Conservation (phyloP, 1,140 invertebrate genomes). For the Scaptomyza montana region DNA sequence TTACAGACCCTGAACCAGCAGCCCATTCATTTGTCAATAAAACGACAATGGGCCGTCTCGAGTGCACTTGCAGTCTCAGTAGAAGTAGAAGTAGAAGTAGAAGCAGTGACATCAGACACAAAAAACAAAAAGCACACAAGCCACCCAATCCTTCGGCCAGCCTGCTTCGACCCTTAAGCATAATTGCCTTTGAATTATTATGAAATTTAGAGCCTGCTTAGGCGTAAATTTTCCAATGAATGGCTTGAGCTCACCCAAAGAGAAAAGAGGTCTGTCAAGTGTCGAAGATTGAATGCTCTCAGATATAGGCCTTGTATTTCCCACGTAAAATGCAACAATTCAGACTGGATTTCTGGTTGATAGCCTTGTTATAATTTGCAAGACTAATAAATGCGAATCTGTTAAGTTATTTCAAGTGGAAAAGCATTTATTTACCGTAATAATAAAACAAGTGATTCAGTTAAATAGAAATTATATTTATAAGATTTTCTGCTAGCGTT, state of each 20-base stretch:
- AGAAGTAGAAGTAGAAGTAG: too few species aligned
- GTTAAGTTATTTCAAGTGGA: too few species aligned
- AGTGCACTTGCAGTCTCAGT: constrained; percentile 20
- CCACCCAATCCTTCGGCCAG: background rate
- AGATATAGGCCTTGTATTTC: background rate
- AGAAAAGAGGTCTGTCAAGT: background rate
- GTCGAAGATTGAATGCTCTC: background rate
- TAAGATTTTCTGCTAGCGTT: too few species aligned
- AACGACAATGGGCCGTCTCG: constrained; percentile 55
- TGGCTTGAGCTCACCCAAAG: background rate
- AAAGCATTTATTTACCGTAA: too few species aligned
- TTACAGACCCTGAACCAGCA: constrained; percentile 42
- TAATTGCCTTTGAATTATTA: constrained; percentile 66
- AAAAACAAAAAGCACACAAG: constrained; percentile 10
- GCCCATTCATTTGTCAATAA: constrained; percentile 79
- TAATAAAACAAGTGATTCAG: too few species aligned
- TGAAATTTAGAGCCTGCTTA: constrained; percentile 22
- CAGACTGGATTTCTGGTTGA: too few species aligned
- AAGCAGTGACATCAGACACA: background rate
- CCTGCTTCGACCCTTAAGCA: background rate
- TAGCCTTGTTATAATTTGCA: too few species aligned
- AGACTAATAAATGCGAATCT: too few species aligned
- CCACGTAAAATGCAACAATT: too few species aligned
- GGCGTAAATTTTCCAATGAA: background rate
- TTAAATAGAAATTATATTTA: too few species aligned